Evolutionary conservation across 2,113 vertebrate genomes (phyloP).

Genomic region (Sebastes fasciatus): DNA sequence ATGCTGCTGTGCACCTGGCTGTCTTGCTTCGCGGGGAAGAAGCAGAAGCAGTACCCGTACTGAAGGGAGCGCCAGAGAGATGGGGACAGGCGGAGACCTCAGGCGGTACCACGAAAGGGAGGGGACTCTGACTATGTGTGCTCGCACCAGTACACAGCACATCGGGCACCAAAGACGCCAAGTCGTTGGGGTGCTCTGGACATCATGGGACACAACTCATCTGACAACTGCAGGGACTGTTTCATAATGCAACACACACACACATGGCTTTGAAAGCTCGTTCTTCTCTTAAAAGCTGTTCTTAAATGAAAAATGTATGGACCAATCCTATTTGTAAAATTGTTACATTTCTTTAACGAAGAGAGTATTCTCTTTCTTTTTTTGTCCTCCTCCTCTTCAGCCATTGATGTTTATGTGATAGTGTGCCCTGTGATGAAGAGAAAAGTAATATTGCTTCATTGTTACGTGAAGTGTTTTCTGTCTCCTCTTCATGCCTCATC

Average conservation of each 20-base stretch:
- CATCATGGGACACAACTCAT: slow-evolving; percentile 67
- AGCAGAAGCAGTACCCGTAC: slow-evolving; percentile 97
- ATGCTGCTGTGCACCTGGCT: slow-evolving; percentile 96
- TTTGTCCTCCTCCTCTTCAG: slow-evolving; percentile 44
- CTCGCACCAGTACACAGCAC: slow-evolving; percentile 67
- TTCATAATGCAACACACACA: slow-evolving; percentile 71
- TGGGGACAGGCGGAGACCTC: slow-evolving; percentile 40
- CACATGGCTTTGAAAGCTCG: slow-evolving; percentile 58
- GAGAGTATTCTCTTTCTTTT: slow-evolving; percentile 46
- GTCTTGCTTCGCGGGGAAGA: slow-evolving; percentile 97
- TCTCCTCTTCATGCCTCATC: slow-evolving; percentile 60
- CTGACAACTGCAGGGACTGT: slow-evolving; percentile 80
- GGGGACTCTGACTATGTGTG: slow-evolving; percentile 58
- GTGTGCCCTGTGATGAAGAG: slow-evolving; percentile 68
- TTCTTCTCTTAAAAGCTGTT: slow-evolving; percentile 60
- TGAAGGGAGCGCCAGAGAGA: slow-evolving; percentile 74
- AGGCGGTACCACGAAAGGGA: slow-evolving; percentile 45
- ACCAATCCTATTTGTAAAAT: slow-evolving; percentile 78
- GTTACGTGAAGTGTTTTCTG: slow-evolving; percentile 72
- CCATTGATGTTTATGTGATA: slow-evolving; percentile 72
- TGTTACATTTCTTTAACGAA: slow-evolving; percentile 65
- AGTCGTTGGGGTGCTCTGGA: slow-evolving; percentile 58
- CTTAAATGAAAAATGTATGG: slow-evolving; percentile 71
- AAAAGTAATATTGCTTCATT: slow-evolving; percentile 62
- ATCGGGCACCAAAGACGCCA: slow-evolving; percentile 68